Base-by-base conservation (phyloP, 1,140 invertebrate genomes). In the Lepidurus couesii region DNA sequence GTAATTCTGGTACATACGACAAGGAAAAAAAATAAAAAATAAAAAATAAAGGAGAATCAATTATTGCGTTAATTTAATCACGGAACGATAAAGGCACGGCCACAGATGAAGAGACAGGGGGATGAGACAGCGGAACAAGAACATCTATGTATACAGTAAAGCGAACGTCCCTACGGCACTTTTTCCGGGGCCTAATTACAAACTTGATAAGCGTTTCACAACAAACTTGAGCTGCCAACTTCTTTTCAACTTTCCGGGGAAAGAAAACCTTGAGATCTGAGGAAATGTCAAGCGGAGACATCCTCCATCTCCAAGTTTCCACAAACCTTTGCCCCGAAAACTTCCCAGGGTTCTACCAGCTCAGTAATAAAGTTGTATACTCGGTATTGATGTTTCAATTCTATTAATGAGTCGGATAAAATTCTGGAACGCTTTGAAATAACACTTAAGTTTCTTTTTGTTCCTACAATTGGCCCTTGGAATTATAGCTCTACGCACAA, bases 1-100 rank as follows among this genome's bases (percentile, higher is more conserved):
- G 85, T 21, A 89, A 84, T 74, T 87, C 88, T 89, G 34, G 81
- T 77, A 84, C 83, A 78, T 44, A 75, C 6, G 34, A 42, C 44
- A 78, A 13, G 34, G 10, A 73, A 78, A 44, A 78, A 44, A 43
- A 77, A 16, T 75, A 0, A 13, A 43, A 44, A 24, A 47, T 16
- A 77, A 24, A 0, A 47, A 4, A 34, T 4, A 47, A 34, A 44
- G 43, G 16, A 42, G 24, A 10, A 77, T 43, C 75, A 47, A 47
- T 16, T 77, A 44, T n/a, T 9, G 24, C 21, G 74, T n/a, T 75
- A 44, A 42, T 21, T 16, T 75, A 75, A 73, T 74, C 26, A 42
- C 9, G 21, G 6, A 16, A 44, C 10, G 24, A 45, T 26, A 45
- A 73, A 42, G 34, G 9, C 1, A 44, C 42, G 43, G 13, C 47